Evolutionary conservation across 2,113 vertebrate genomes (phyloP).

Genomic region (sheep (Ovis aries)): ARS-UI_Ramb_v3.0 NC_056055.1:131194501-131195000

Average conservation of each 20-base stretch:
- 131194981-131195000: neutral
- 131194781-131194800: neutral
- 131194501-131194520: neutral
- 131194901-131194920: slow-evolving; percentile 7
- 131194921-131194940: neutral
- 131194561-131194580: neutral
- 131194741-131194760: neutral
- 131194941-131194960: neutral
- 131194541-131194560: neutral
- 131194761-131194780: neutral
- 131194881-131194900: neutral
- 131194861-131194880: neutral
- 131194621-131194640: neutral
- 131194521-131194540: slow-evolving; percentile 30
- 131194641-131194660: neutral
- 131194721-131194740: neutral
- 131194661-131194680: neutral
- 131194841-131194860: neutral
- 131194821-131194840: neutral
- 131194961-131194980: neutral
- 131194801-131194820: neutral
- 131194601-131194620: neutral
- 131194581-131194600: neutral
- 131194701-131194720: neutral
- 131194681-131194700: neutral